Percentiles rank a stretch among this genome's conserved stretches.
These are phyloP conservation scores for Pristionchus maxplancki DNA, from an alignment of 2,888 invertebrate species.

Conservation along the genomic window DNA sequence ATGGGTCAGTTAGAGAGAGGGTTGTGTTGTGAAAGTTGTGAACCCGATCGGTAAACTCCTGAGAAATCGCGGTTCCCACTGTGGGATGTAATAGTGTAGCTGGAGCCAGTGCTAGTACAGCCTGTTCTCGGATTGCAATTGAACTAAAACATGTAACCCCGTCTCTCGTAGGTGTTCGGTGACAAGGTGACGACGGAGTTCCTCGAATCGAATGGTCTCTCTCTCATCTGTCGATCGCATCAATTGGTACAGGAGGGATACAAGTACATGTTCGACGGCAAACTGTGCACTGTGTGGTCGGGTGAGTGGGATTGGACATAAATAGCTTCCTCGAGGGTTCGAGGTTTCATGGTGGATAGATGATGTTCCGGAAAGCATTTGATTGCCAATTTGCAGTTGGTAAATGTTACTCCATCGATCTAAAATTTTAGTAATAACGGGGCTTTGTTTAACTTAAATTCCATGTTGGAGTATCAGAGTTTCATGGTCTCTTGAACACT, in stretches of 20 bases:
- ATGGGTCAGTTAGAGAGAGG: constrained; percentile 64
- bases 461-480: neutral
- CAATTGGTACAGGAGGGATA: constrained; percentile 98
- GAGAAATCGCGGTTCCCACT: too few relatives aligned
- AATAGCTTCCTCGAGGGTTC: too few relatives aligned
- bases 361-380: too few relatives aligned
- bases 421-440: too few relatives aligned
- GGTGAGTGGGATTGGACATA: constrained; percentile 83
- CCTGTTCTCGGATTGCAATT: too few relatives aligned
- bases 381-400: too few relatives aligned
- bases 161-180: constrained; percentile 89
- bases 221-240: constrained; percentile 96
- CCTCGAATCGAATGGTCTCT: constrained; percentile 92
- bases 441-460: too few relatives aligned
- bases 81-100: too few relatives aligned
- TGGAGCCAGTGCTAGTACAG: too few relatives aligned
- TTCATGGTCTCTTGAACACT: neutral
- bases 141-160: neutral
- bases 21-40: neutral
- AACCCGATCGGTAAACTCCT: neutral
- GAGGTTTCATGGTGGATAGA: too few relatives aligned
- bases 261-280: constrained; percentile 98
- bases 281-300: constrained; percentile 98
- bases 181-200: constrained; percentile 90
- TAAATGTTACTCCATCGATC: too few relatives aligned